Conservation (phyloP, 2,888 invertebrate genomes). For the Linnaemya tessellans region DNA sequence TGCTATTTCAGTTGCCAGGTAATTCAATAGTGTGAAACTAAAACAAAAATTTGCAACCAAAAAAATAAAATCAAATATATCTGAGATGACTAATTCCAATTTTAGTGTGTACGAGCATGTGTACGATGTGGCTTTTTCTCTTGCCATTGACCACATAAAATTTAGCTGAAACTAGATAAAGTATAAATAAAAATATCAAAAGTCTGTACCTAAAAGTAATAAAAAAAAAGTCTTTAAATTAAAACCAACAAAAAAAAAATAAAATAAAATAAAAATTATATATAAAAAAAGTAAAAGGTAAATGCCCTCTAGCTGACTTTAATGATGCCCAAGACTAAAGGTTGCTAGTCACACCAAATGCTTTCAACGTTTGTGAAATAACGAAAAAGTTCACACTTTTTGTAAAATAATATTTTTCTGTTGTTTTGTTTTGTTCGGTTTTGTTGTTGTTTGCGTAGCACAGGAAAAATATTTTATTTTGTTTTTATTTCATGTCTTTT, state of each 20-base stretch:
- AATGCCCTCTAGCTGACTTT: slow-evolving; percentile 62
- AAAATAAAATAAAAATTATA: too few relatives aligned
- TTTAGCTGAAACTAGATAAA: not conserved
- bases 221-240: slow-evolving; percentile 30
- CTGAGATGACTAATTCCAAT: not conserved
- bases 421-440: not conserved
- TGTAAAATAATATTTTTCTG: slow-evolving; percentile 1
- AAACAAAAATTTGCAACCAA: not conserved
- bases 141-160: not conserved
- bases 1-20: not conserved
- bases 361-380: slow-evolving; percentile 1
- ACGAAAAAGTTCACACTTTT: slow-evolving; percentile 22
- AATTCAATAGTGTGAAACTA: too few relatives aligned
- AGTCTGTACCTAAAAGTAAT: slow-evolving; percentile 23
- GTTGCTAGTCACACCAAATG: slow-evolving; percentile 41
- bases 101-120: not conserved
- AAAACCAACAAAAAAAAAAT: not conserved
- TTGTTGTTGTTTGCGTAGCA: slow-evolving; percentile 24
- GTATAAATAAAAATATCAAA: slow-evolving; percentile 2
- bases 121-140: not conserved
- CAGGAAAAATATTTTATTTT: slow-evolving; percentile 56
- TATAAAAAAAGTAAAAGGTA: slow-evolving; percentile 51
- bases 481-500: not conserved
- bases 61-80: not conserved
- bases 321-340: slow-evolving; percentile 64